Evolutionary conservation across 2,888 invertebrate genomes (phyloP).

Genomic region (Eristalis arbustorum): DNA sequence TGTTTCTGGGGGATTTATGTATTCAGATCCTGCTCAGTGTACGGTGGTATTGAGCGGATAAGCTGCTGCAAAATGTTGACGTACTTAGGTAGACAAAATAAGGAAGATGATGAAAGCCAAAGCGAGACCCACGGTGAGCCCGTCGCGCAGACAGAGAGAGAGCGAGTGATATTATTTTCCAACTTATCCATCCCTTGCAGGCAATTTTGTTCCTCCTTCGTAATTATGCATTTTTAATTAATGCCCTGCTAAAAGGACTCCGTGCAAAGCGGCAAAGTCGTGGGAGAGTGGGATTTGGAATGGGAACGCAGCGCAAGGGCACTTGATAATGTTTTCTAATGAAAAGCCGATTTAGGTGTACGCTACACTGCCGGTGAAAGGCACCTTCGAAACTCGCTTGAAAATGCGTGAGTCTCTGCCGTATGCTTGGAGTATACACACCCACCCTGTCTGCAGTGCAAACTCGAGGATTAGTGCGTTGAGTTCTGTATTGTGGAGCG

Average conservation of each 20-base stretch:
- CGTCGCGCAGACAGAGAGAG: neutral
- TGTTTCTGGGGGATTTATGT: conserved; percentile 51
- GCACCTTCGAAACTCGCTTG: conserved; percentile 17
- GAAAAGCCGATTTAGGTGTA: conserved; percentile 46
- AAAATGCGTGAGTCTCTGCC: conserved; percentile 27
- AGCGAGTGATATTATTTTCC: conserved; percentile 24
- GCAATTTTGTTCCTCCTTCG: conserved; percentile 46
- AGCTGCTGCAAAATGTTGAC: conserved; percentile 24
- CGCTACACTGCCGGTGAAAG: conserved; percentile 39
- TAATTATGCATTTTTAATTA: conserved; percentile 68
- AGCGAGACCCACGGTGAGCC: neutral
- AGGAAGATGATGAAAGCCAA: conserved; percentile 35
- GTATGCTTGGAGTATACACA: neutral
- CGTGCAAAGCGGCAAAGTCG: conserved; percentile 14
- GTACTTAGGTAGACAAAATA: conserved; percentile 26
- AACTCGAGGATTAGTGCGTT: conserved; percentile 18
- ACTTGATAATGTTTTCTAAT: conserved; percentile 38
- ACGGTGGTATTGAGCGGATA: conserved; percentile 6
- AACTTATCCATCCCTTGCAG: conserved; percentile 62
- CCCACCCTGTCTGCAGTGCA: neutral
- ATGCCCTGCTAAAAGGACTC: conserved; percentile 43
- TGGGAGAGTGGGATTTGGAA: neutral
- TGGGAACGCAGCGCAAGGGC: conserved; percentile 13
- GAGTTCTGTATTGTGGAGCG: neutral
- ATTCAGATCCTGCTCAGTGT: conserved; percentile 26